These are phyloP conservation scores for Papilio elwesi DNA, from an alignment of 2,888 invertebrate genomes.

Conservation along the genomic window DNA sequence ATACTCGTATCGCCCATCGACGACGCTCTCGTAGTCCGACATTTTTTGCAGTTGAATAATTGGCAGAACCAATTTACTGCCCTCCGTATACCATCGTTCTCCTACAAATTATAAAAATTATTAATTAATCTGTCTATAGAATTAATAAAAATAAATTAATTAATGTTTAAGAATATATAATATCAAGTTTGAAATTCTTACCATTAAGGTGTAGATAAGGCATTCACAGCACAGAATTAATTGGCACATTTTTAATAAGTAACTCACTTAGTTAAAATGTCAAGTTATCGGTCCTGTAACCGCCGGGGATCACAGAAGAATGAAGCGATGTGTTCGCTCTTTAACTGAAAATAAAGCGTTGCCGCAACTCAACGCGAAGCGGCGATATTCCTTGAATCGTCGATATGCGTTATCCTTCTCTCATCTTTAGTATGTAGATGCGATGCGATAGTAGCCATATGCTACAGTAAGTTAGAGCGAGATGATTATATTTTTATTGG, in stretches of 20 bases:
- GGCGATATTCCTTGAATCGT: not conserved
- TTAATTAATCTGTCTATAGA: too few species aligned
- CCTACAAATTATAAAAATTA: too few species aligned
- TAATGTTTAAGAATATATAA: too few species aligned
- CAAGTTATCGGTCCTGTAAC: not conserved
- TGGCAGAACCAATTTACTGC: too few species aligned
- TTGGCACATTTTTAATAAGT: not conserved
- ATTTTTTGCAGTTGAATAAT: too few species aligned
- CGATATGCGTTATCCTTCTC: not conserved
- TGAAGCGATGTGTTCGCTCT: not conserved
- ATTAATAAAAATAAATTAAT: too few species aligned
- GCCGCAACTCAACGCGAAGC: not conserved
- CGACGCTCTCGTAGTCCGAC: too few species aligned
- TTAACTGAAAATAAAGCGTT: not conserved
- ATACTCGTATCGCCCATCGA: too few species aligned
- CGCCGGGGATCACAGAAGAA: not conserved
- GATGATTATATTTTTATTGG: slow-evolving; percentile 6
- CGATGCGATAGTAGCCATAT: too few species aligned
- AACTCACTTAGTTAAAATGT: not conserved
- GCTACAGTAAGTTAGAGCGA: slow-evolving; percentile 16
- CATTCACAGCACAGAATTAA: not conserved
- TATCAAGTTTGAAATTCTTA: not conserved
- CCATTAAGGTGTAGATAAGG: not conserved
- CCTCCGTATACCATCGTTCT: too few species aligned
- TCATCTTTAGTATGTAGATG: not conserved